Evolutionary conservation across 2,797 vertebrate genomes (phyloP).

Genomic region (Malacoraja senta): DNA sequence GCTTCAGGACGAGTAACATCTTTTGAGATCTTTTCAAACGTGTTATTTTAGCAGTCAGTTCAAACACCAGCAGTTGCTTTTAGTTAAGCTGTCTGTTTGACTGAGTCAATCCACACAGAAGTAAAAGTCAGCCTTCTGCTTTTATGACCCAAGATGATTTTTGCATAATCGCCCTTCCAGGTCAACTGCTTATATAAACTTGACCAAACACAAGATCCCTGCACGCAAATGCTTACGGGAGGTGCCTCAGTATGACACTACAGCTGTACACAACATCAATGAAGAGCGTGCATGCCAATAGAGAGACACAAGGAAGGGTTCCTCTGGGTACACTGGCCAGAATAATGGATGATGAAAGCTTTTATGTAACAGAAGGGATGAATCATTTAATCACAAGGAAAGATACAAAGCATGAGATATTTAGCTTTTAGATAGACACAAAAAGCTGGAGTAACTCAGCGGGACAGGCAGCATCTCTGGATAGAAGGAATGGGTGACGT

Average conservation of each 20-base stretch:
- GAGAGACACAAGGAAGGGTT: too few species aligned
- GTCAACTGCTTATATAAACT: conserved; percentile 44
- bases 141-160: conserved; percentile 45
- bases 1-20: conserved; percentile 48
- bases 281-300: background rate
- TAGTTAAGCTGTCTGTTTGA: conserved; percentile 52
- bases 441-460: too few species aligned
- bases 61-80: conserved; percentile 46
- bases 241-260: conserved; percentile 31
- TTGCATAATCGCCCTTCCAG: conserved; percentile 42
- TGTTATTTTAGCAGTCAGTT: conserved; percentile 50
- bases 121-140: conserved; percentile 42
- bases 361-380: background rate
- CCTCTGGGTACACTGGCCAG: background rate
- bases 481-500: too few species aligned
- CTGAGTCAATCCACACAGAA: conserved; percentile 47
- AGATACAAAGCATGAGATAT: background rate
- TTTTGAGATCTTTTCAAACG: conserved; percentile 45
- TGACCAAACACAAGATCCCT: conserved; percentile 42
- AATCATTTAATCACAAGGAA: background rate
- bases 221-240: conserved; percentile 42
- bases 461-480: too few species aligned
- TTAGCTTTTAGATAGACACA: too few species aligned
- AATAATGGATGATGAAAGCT: background rate
- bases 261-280: conserved; percentile 35